Conservation (phyloP, 2,113 vertebrate genomes). For the Trematocara unimaculatum region DNA sequence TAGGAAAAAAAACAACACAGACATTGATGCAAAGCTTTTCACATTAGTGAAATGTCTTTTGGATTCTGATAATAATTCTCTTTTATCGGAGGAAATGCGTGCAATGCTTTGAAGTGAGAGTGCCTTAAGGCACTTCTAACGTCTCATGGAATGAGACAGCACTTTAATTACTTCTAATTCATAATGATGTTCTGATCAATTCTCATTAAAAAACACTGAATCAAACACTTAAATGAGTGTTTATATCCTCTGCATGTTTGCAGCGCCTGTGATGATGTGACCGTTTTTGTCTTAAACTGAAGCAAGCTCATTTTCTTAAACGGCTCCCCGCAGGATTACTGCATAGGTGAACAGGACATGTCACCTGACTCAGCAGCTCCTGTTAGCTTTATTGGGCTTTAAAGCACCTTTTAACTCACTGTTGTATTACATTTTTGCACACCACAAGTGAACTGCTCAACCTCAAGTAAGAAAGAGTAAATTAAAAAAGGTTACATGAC, state of each 20-base stretch:
- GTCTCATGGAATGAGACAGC: constrained; percentile 2
- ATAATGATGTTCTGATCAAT: constrained; percentile 49
- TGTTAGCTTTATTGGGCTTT: background rate
- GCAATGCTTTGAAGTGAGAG: constrained; percentile 35
- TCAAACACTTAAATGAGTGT: constrained; percentile 19
- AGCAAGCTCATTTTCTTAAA: background rate
- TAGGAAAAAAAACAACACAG: background rate
- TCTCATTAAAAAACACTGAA: constrained; percentile 22
- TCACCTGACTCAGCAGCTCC: background rate
- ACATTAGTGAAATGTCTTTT: constrained; percentile 32
- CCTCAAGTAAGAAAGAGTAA: background rate
- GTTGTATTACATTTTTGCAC: background rate
- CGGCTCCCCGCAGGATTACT: background rate
- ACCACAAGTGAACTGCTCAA: background rate
- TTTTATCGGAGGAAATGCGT: constrained; percentile 20
- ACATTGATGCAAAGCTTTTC: constrained; percentile 39
- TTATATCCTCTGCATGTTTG: background rate
- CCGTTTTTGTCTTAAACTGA: background rate
- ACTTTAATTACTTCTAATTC: constrained; percentile 23
- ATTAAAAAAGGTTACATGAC: background rate
- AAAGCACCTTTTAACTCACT: background rate
- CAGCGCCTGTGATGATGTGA: background rate
- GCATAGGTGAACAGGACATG: background rate
- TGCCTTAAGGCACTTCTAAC: constrained; percentile 1
- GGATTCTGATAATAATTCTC: constrained; percentile 23